These are phyloP conservation scores for Lycocerus yunnanus DNA, from an alignment of 2,888 invertebrate species.

Conservation along the genomic window DNA sequence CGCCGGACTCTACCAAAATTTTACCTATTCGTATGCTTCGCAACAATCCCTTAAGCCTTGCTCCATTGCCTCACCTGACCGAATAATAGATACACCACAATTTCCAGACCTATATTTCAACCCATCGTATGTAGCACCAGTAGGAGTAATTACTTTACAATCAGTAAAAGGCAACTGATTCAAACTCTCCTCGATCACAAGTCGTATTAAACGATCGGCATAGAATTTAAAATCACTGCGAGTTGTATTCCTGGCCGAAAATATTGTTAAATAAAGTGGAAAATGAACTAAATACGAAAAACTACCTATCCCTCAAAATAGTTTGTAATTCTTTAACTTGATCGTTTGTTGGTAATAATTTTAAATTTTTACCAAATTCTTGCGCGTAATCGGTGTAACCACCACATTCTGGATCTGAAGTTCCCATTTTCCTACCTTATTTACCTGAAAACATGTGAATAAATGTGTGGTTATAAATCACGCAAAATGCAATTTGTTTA, in stretches of 20 bases:
- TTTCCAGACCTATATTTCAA: conserved; percentile 96
- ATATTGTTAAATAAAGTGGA: neutral
- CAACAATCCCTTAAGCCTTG: conserved; percentile 92
- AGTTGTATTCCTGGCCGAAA: conserved; percentile 76
- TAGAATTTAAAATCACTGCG: conserved; percentile 98
- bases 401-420: conserved; percentile 49
- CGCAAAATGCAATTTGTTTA: neutral
- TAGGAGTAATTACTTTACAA: conserved; percentile 91
- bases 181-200: conserved; percentile 97
- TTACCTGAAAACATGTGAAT: neutral
- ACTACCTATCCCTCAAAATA: conserved; percentile 85
- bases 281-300: conserved; percentile 15
- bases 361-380: conserved; percentile 69
- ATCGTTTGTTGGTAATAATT: conserved; percentile 73
- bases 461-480: neutral
- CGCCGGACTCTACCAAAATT: conserved; percentile 95
- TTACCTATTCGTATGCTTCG: conserved; percentile 98
- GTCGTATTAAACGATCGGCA: conserved; percentile 94
- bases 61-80: conserved; percentile 68
- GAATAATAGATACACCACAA: conserved; percentile 97
- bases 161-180: conserved; percentile 95
- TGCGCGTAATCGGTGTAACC: conserved; percentile 51
- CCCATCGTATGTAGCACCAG: conserved; percentile 88
- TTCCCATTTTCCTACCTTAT: conserved; percentile 50
- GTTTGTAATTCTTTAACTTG: conserved; percentile 85